Conservation (phyloP, 30 jellyfish, hydroid and myxozoan genomes). For the Cassiopea xamachana region DNA sequence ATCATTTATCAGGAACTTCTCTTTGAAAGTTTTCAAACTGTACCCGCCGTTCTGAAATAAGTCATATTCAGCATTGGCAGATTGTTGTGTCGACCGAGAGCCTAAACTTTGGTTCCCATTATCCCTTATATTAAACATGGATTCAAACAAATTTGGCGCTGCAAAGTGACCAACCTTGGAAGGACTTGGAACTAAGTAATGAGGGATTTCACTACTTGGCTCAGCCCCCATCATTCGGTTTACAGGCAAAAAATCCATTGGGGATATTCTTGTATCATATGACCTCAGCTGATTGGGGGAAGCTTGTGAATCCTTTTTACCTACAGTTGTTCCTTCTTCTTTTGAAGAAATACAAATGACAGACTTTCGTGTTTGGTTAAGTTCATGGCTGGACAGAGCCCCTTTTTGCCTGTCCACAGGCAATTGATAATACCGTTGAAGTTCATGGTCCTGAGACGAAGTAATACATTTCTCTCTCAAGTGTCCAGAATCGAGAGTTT, state of each 20-base stretch:
- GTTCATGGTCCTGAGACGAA: not conserved
- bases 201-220: not conserved
- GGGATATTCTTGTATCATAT: too few species aligned
- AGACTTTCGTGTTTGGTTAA: slow-evolving; percentile 3
- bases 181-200: not conserved
- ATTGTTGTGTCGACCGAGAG: not conserved
- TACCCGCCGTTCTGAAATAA: not conserved
- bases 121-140: slow-evolving; percentile 8
- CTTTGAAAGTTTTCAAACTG: not conserved
- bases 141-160: slow-evolving; percentile 47
- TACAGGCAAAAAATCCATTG: not conserved
- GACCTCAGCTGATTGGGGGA: too few species aligned
- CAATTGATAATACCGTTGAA: not conserved
- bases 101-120: not conserved
- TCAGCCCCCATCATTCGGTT: not conserved
- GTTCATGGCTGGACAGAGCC: not conserved
- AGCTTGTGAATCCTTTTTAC: not conserved
- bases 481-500: not conserved
- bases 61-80: not conserved
- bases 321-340: not conserved
- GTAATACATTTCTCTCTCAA: not conserved
- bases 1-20: not conserved
- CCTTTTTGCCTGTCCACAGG: not conserved
- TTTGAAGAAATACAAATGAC: slow-evolving; percentile 12
- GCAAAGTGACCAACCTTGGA: slow-evolving; percentile 1